Evolutionary conservation across 1,140 invertebrate genomes (phyloP).

Genomic region (Dryas iulia): DNA sequence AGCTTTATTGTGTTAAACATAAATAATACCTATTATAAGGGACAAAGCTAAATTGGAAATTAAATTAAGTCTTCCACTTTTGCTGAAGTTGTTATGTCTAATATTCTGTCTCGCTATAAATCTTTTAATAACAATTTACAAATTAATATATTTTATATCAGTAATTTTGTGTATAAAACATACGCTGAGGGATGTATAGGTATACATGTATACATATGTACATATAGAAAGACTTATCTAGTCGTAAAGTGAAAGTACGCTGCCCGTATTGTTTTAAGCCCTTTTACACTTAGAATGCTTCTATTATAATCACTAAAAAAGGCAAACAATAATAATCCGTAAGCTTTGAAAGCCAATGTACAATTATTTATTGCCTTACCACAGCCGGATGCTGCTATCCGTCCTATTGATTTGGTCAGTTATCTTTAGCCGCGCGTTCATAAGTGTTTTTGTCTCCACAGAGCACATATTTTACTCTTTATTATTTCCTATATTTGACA

Average conservation of each 20-base stretch:
- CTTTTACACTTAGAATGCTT: background rate
- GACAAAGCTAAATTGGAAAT: too few species aligned
- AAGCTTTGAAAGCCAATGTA: constrained; percentile 25
- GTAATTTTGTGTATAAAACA: background rate
- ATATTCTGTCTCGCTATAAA: too few species aligned
- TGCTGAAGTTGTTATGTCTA: too few species aligned
- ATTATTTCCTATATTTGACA: constrained; percentile 2
- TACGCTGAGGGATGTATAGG: too few species aligned
- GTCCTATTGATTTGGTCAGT: constrained; percentile 44
- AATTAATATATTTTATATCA: background rate
- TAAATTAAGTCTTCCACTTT: too few species aligned
- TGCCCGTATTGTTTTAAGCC: background rate
- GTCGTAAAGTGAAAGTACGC: background rate
- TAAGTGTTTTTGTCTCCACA: background rate
- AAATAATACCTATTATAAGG: too few species aligned
- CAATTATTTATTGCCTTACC: constrained; percentile 68
- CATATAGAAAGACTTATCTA: background rate
- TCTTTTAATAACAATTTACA: too few species aligned
- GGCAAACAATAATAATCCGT: background rate
- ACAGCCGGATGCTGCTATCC: constrained; percentile 61
- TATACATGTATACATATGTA: too few species aligned
- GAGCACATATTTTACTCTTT: background rate
- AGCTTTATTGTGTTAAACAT: background rate
- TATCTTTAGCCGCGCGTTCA: constrained; percentile 14
- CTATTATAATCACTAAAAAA: background rate